Conservation (phyloP, 2,888 invertebrate species). For the Bugulina stolonifera region DNA sequence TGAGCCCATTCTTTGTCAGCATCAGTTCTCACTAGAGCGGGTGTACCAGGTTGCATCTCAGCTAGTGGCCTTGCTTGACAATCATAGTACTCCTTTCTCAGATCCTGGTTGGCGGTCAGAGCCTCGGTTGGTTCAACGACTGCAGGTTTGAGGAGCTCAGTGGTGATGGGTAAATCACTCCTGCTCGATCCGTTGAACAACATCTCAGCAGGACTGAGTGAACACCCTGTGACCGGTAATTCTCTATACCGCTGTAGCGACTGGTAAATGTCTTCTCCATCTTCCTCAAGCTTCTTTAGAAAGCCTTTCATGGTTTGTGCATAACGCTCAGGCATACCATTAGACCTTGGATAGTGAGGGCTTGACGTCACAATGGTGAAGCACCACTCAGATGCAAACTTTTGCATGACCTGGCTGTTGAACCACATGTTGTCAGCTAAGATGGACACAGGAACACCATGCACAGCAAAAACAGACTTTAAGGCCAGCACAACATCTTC, state of each 20-base stretch:
- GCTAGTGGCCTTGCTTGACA: background rate
- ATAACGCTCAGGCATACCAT: conserved; percentile 10
- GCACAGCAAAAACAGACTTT: background rate
- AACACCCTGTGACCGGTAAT: background rate
- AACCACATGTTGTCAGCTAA: background rate
- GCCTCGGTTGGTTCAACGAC: conserved; percentile 1
- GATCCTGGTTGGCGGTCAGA: background rate
- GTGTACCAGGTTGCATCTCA: too few species aligned
- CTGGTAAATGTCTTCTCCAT: background rate
- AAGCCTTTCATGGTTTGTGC: background rate
- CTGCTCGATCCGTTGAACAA: background rate
- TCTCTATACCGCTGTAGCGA: background rate
- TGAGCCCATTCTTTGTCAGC: too few species aligned
- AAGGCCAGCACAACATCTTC: too few species aligned
- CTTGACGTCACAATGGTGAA: background rate
- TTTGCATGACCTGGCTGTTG: background rate
- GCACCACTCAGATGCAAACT: background rate
- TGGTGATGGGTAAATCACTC: too few species aligned
- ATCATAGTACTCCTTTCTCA: conserved; percentile 1
- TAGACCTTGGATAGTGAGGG: background rate
- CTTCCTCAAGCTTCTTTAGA: background rate
- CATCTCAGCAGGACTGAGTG: background rate
- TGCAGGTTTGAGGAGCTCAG: conserved; percentile 1
- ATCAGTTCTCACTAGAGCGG: too few species aligned
- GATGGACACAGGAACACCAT: background rate